Evolutionary conservation across 2,888 invertebrate genomes (phyloP), one percentile per base, ranked within the genome.

Genomic region (Morpho deidamia): DNA sequence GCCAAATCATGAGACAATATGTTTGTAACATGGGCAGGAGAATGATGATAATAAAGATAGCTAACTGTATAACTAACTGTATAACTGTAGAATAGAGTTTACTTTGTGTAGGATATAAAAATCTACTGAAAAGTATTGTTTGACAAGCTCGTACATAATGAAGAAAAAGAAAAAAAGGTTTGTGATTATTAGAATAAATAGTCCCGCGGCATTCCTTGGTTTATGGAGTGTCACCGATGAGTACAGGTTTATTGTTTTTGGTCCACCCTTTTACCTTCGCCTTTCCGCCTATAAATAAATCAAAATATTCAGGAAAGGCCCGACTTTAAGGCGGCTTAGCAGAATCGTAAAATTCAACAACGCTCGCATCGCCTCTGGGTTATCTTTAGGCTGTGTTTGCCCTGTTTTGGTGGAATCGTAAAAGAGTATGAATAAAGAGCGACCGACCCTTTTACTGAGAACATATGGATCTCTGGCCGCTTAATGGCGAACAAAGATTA

Each of bases 301-400:
- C 88, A 89, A 88, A 89, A 88, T 88, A 88, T 89, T 86, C 87
- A 86, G 86, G 82, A 85, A 87, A 84, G 86, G 86, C 85, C 76
- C 83, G 85, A 85, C 83, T 89, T 86, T 82, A 83, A 85, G 87
- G 83, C 84, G 86, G 88, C 88, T 89, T 89, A 88, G 84, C 79
- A 76, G 83, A 88, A 87, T 88, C 89, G 85, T 88, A 89, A 89
- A 89, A 89, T 86, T 87, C 86, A 87, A 87, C 86, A 87, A 78
- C 86, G 81, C 76, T 80, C 76, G 76, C 80, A 76, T 74, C 81
- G 80, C 82, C 76, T 72, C 67, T 74, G 85, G 82, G 87, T 87
- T 87, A 86, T 86, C 83, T 84, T 83, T 77, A 75, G 80, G 74
- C 75, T 74, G 69, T 75, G 77, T 76, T 78, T 78, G 74, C 76